Evolutionary conservation across 2,888 invertebrate genomes (phyloP).

Genomic region (Tricholauxania praeusta): DNA sequence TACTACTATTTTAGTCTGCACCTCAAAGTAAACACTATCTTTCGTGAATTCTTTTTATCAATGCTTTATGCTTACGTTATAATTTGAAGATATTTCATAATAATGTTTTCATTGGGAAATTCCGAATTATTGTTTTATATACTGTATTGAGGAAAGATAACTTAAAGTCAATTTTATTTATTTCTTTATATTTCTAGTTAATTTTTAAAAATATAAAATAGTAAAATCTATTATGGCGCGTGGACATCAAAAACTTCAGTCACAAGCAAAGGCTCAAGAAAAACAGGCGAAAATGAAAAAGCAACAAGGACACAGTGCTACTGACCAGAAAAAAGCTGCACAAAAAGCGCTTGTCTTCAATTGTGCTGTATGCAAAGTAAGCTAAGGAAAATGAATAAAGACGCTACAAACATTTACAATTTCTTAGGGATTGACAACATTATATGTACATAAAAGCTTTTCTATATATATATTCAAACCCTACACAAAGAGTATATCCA

Average conservation of each 20-base stretch:
- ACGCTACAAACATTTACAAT: background rate
- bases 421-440: background rate
- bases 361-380: constrained; percentile 92
- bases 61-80: no score
- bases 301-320: constrained; percentile 87
- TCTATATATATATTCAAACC: no score
- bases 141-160: background rate
- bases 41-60: no score
- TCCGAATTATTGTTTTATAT: background rate
- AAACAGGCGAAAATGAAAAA: constrained; percentile 89
- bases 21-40: no score
- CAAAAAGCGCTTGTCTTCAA: constrained; percentile 92
- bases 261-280: constrained; percentile 95
- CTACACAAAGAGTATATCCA: no score
- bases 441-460: no score
- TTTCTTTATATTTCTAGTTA: background rate
- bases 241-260: constrained; percentile 98
- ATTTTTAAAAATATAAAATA: background rate
- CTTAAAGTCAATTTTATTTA: background rate
- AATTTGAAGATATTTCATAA: background rate
- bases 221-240: constrained; percentile 83
- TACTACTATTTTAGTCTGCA: background rate
- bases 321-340: constrained; percentile 74
- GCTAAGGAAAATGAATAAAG: constrained; percentile 18
- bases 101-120: background rate